Percentiles rank a stretch among this genome's conserved stretches.
Evolutionary conservation across 1,140 invertebrate species (phyloP).

Genomic region (Drosophila novamexicana): DNA sequence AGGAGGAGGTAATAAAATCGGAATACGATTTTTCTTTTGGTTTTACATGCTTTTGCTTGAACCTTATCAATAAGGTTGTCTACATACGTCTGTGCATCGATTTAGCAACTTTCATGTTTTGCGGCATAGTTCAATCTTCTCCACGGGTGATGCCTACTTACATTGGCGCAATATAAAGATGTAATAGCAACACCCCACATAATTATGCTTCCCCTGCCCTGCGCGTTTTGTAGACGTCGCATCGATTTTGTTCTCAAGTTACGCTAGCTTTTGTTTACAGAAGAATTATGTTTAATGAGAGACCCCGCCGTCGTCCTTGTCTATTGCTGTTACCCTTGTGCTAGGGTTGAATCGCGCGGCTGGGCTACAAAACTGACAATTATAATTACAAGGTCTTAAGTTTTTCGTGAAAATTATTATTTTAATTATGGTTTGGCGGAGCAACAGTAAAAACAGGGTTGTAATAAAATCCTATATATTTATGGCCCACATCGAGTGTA

Average conservation of each 20-base stretch:
- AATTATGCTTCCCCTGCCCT: constrained; percentile 23
- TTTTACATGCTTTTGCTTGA: too few relatives aligned
- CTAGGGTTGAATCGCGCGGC: constrained; percentile 56
- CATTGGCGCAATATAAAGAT: constrained; percentile 8
- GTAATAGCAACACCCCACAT: constrained; percentile 32
- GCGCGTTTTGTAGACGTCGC: constrained; percentile 44
- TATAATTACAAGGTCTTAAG: constrained; percentile 82
- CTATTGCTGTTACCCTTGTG: constrained; percentile 11
- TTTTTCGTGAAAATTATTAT: constrained; percentile 82
- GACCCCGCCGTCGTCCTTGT: constrained; percentile 32
- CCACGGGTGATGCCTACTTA: not conserved
- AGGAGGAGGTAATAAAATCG: too few relatives aligned
- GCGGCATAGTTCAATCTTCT: too few relatives aligned
- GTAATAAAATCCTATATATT: constrained; percentile 61
- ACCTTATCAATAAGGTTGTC: not conserved
- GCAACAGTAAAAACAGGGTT: constrained; percentile 19
- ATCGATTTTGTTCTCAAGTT: constrained; percentile 79
- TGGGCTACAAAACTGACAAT: constrained; percentile 70
- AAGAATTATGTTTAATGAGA: constrained; percentile 82
- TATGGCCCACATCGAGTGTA: constrained; percentile 47
- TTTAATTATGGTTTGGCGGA: constrained; percentile 65
- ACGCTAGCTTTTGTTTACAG: constrained; percentile 77
- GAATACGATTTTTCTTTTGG: too few relatives aligned
- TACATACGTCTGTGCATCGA: not conserved
- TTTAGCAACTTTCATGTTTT: not conserved